Base-by-base conservation (phyloP, 2,888 invertebrate species). In the Ectobius pallidus region DNA sequence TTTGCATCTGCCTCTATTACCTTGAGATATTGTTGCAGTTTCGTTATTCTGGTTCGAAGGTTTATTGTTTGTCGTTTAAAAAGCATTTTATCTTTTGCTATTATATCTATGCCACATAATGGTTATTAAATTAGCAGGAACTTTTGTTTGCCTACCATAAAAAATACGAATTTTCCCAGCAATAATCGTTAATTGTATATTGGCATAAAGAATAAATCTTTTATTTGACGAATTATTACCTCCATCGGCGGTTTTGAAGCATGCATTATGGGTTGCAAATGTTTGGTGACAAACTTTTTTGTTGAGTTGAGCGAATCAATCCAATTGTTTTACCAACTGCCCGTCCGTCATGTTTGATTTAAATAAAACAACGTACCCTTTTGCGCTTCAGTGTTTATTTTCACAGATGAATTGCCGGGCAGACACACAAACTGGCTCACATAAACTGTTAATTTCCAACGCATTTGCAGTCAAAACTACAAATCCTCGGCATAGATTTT, bases 261-360 rank as follows among this genome's bases (percentile, higher is more conserved):
- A 4, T 25, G 3, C 22, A 52, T 52, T 25, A 25, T 52, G 14
- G 52, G 7, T 30, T 11, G 6, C 58, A 30, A 58, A n/a, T 58
- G 30, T 58, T 58, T 30, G 20, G n/a, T 52, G 27, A 22, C 18
- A 52, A 46, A 20, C 16, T 55, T 58, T 32, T 58, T 11, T 30
- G 52, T 11, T 30, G 16, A 58, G 27, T 14, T 14, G 27, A 46
- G 46, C 3, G 65, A 65, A 46, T 65, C 14, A 46, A n/a, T 18
- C 27, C 65, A 65, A 27, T 65, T 65, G 44, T 44, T 46, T 30
- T n/a, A 27, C 18, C 46, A 27, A 65, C 46, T 6, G 2, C 7
- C n/a, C 46, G 46, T 65, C 65, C 46, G 46, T 65, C 65, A 18
- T 65, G 46, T 65, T 46, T 65, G 65, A 65, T 65, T 65, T 65